These are phyloP conservation scores for Hippasteria phrygiana DNA, from an alignment of 53 echinoderm and acorn worm genomes.

Conservation along the genomic window DNA sequence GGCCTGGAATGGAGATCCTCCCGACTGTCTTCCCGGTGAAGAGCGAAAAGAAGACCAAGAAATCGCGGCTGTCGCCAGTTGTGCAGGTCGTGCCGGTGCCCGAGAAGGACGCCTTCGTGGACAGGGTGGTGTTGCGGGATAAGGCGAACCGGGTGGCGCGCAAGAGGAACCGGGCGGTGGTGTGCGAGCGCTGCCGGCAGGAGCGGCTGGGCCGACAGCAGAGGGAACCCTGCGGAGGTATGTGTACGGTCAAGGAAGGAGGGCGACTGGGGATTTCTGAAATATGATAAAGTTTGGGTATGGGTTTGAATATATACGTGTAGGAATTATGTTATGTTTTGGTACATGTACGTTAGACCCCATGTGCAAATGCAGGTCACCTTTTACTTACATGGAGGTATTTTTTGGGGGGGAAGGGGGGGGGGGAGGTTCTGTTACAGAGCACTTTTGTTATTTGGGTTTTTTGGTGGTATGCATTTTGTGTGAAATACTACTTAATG, in stretches of 20 bases:
- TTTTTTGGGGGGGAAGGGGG: too few species aligned
- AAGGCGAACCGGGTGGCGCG: constrained; percentile 46
- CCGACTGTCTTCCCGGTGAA: constrained; percentile 14
- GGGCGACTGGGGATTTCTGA: too few species aligned
- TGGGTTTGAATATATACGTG: too few species aligned
- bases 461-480: too few species aligned
- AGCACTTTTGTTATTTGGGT: too few species aligned
- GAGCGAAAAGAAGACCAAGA: constrained; percentile 27
- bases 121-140: constrained; percentile 49
- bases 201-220: constrained; percentile 19
- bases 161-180: constrained; percentile 43
- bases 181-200: constrained; percentile 58
- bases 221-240: constrained; percentile 48
- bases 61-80: neutral
- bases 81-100: constrained; percentile 35
- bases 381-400: too few species aligned
- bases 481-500: too few species aligned
- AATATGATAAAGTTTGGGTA: too few species aligned
- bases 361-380: too few species aligned
- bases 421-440: too few species aligned
- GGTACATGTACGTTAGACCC: too few species aligned
- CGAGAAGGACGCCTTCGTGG: neutral
- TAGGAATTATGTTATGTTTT: too few species aligned
- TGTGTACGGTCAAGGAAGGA: neutral
- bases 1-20: constrained; percentile 6